Evolutionary conservation across 2,113 vertebrate species (phyloP), one percentile per base, ranked within the genome.

Genomic region (Indri indri): DNA sequence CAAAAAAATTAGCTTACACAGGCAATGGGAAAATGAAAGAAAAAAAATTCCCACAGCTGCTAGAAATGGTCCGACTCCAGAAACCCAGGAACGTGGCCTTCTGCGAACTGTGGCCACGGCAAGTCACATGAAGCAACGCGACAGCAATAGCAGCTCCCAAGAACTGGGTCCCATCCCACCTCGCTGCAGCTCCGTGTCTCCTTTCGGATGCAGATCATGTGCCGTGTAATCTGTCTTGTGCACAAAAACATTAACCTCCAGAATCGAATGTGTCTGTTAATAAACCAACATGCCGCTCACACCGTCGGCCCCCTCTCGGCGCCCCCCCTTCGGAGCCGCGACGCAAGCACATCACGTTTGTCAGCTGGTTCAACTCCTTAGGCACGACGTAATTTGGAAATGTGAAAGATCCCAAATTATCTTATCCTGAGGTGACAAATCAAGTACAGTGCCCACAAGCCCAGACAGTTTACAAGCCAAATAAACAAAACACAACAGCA

Each of bases 361-460:
- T 97, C 94, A 97, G 97, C 95, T 32, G 97, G 91, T 84, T 96
- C 97, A 98, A 97, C 8, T 47, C 92, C 92, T 94, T 74, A 94
- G 59, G 73, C 91, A 90, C 5, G n/a, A 77, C 57, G 37, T 95
- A 40, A 97, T 91, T 91, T 96, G 92, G 91, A 97, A 97, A 97
- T 65, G 66, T 88, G 82, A 84, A 98, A 97, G 93, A 98, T 96
- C 66, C 95, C 97, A 98, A 94, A 97, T 98, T 96, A 95, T 61
- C 82, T 94, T 82, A 91, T 97, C 95, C 90, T 12, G 86, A 93
- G 96, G 95, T 97, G 98, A 90, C 79, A 88, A 80, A 96, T 80
- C 79, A 91, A 90, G 82, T 30, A 11, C 47, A 74, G 52, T 42
- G 77, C 59, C 92, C 80, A 95, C 95, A 97, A 97, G 98, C 86